Evolutionary conservation across 2,113 vertebrate species (phyloP).

Genomic region (Rhinoderma darwinii): DNA sequence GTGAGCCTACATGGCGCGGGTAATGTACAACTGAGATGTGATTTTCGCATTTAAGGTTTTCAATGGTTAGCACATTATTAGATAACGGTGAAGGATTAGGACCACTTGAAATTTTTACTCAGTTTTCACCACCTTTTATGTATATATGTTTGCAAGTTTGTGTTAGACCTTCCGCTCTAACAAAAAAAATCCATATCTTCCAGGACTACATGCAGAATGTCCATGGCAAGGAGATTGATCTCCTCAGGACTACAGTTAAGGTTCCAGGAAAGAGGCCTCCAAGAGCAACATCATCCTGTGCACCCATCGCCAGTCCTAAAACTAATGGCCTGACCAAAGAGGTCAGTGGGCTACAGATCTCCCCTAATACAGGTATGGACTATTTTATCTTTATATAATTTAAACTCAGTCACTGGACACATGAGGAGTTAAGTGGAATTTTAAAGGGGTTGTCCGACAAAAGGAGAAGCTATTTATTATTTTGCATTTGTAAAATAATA

Average conservation of each 20-base stretch:
- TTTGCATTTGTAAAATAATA: no score
- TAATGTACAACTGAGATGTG: no score
- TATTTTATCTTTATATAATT: background rate
- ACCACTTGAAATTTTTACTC: background rate
- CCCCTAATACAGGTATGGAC: constrained; percentile 82
- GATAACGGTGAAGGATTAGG: no score
- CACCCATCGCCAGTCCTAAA: constrained; percentile 85
- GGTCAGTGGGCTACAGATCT: constrained; percentile 92
- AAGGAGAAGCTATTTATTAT: no score
- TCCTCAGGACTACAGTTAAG: constrained; percentile 96
- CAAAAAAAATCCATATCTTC: background rate
- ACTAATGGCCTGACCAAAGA: constrained; percentile 94
- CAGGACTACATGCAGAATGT: constrained; percentile 99
- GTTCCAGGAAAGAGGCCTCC: constrained; percentile 95
- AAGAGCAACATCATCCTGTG: constrained; percentile 89
- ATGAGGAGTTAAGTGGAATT: background rate
- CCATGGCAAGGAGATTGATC: constrained; percentile 94
- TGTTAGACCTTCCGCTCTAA: no score
- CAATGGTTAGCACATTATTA: no score
- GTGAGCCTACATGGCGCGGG: no score
- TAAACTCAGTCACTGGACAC: background rate
- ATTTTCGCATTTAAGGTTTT: background rate
- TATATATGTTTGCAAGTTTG: background rate
- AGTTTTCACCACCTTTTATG: background rate
- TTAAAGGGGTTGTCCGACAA: no score